phyloP scores from a whole-genome alignment of 64 coral and sea anemone species.

The Orbicella faveolata region DNA sequence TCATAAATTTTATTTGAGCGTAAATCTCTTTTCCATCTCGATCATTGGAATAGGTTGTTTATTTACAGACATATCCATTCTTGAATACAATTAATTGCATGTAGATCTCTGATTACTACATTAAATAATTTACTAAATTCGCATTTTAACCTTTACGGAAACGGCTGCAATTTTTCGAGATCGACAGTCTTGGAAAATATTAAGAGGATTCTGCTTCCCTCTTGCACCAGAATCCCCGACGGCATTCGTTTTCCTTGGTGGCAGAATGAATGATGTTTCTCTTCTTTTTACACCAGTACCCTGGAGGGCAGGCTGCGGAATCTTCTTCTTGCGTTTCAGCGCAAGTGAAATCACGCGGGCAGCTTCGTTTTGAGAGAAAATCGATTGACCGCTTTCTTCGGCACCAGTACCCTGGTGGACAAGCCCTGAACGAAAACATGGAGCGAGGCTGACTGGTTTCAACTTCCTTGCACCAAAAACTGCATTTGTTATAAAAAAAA shows the following conservation, averaged over 20 bases:
- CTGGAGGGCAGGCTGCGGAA: conserved; percentile 32
- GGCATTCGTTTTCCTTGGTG: conserved; percentile 13
- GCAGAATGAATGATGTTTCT: conserved; percentile 19
- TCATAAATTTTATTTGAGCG: background rate
- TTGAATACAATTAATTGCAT: conserved; percentile 18
- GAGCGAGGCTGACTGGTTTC: background rate
- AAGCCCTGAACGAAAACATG: background rate
- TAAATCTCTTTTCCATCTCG: background rate
- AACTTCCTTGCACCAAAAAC: conserved; percentile 3
- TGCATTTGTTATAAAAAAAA: background rate
- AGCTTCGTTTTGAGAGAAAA: background rate
- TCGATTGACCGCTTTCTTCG: conserved; percentile 51
- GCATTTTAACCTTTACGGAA: background rate
- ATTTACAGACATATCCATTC: conserved; percentile 15
- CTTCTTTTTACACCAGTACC: conserved; percentile 74
- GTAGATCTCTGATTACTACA: background rate
- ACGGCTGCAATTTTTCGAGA: background rate
- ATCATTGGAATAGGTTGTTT: background rate
- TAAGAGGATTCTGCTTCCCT: conserved; percentile 11
- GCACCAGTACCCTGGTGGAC: conserved; percentile 60
- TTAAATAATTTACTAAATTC: conserved; percentile 5
- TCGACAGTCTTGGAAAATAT: background rate
- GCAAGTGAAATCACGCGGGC: background rate
- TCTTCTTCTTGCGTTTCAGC: background rate
- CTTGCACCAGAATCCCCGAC: conserved; percentile 67